These are phyloP conservation scores for Drosophila mercatorum DNA, from an alignment of 2,888 invertebrate genomes.

Conservation along the genomic window DNA sequence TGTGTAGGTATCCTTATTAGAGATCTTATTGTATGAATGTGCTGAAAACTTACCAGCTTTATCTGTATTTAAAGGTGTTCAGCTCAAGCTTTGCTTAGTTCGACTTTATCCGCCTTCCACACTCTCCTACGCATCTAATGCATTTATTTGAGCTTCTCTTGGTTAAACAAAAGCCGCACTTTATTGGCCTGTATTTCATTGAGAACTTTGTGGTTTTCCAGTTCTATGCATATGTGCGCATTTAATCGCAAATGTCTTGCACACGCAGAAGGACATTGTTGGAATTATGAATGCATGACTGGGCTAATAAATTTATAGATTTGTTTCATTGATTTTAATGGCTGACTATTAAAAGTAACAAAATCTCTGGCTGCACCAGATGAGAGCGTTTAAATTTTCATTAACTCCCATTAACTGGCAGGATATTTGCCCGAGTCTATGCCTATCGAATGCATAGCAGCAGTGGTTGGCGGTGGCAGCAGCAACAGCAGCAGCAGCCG, in stretches of 20 bases:
- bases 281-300: constrained; percentile 5
- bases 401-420: constrained; percentile 41
- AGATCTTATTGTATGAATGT: too few relatives aligned
- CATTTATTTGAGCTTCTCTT: neutral
- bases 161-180: neutral
- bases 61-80: neutral
- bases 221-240: constrained; percentile 26
- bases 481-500: constrained; percentile 43
- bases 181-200: neutral
- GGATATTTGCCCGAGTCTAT: constrained; percentile 28
- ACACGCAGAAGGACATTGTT: neutral
- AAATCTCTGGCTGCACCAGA: constrained; percentile 6
- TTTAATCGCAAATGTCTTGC: constrained; percentile 32
- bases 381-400: constrained; percentile 55
- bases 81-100: neutral
- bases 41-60: neutral
- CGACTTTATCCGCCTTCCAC: neutral
- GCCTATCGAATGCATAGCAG: constrained; percentile 40
- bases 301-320: constrained; percentile 7
- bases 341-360: constrained; percentile 11
- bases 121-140: too few relatives aligned
- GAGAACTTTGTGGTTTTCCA: constrained; percentile 1
- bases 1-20: too few relatives aligned
- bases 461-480: constrained; percentile 38
- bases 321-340: constrained; percentile 17